Percentiles rank a stretch among this genome's conserved stretches.
Conservation (phyloP, 1,140 invertebrate genomes). For the Drepana arcuata region DNA sequence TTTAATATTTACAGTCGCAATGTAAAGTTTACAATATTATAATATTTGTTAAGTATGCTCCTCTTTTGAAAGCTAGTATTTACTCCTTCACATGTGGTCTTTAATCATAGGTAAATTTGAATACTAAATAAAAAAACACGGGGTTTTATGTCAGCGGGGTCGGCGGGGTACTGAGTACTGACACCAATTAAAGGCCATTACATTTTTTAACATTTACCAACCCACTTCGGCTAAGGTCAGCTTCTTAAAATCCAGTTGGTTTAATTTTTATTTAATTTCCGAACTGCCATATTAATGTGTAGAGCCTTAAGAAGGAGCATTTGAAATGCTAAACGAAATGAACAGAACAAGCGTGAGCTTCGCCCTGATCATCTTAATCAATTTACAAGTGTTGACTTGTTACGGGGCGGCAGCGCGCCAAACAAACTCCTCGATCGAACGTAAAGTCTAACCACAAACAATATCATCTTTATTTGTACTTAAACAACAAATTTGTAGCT, state of each 20-base stretch:
- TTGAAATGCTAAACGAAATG: neutral
- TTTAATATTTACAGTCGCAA: conserved; percentile 66
- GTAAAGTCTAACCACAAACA: conserved; percentile 66
- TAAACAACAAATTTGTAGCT: conserved; percentile 70
- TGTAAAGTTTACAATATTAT: conserved; percentile 69
- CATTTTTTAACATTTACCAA: neutral
- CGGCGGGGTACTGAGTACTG: neutral
- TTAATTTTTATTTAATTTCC: neutral
- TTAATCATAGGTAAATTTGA: conserved; percentile 63
- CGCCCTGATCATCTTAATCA: conserved; percentile 36
- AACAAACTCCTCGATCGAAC: conserved; percentile 65
- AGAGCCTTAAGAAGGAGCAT: conserved; percentile 4
- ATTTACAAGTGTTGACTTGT: conserved; percentile 48
- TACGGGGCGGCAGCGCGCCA: conserved; percentile 20
- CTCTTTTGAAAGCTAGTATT: conserved; percentile 62
- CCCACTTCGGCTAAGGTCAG: too few relatives aligned
- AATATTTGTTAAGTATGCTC: conserved; percentile 69
- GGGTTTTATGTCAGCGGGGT: conserved; percentile 1
- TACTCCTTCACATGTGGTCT: conserved; percentile 52
- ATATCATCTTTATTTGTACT: conserved; percentile 69
- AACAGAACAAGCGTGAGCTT: neutral
- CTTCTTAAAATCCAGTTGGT: neutral
- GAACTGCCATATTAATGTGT: neutral
- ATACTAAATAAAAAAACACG: conserved; percentile 39
- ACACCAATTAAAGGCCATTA: neutral